Evolutionary conservation across 2,113 vertebrate genomes (phyloP).

Genomic region (Crotalus helleri): DNA sequence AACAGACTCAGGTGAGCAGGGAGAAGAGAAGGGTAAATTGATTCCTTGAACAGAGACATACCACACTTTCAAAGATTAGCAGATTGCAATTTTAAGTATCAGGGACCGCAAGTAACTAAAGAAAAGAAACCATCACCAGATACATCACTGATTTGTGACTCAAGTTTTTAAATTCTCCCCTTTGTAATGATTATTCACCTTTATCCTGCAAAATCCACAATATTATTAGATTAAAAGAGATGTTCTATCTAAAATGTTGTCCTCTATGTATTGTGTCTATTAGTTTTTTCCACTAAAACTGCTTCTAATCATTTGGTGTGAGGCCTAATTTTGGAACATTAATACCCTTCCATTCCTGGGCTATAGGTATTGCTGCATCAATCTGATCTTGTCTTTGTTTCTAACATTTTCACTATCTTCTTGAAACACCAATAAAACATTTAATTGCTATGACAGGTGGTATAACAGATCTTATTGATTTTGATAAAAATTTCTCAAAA

Average conservation of each 20-base stretch:
- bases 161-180: neutral
- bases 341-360: neutral
- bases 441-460: neutral
- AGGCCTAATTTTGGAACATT: neutral
- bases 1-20: conserved; percentile 74
- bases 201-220: neutral
- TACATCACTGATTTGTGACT: neutral
- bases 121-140: neutral
- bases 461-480: neutral
- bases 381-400: neutral
- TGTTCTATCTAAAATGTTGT: neutral
- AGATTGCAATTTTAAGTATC: neutral
- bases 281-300: neutral
- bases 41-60: neutral
- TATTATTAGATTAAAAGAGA: neutral
- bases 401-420: neutral
- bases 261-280: neutral
- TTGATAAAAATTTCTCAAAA: neutral
- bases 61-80: neutral
- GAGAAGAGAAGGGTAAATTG: neutral
- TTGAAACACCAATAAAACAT: neutral
- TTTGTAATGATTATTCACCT: neutral
- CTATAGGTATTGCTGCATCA: neutral
- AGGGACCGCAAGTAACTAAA: neutral
- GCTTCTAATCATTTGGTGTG: neutral